Conservation (phyloP, 2,888 invertebrate genomes). For the Apomyelois bistriatella region DNA sequence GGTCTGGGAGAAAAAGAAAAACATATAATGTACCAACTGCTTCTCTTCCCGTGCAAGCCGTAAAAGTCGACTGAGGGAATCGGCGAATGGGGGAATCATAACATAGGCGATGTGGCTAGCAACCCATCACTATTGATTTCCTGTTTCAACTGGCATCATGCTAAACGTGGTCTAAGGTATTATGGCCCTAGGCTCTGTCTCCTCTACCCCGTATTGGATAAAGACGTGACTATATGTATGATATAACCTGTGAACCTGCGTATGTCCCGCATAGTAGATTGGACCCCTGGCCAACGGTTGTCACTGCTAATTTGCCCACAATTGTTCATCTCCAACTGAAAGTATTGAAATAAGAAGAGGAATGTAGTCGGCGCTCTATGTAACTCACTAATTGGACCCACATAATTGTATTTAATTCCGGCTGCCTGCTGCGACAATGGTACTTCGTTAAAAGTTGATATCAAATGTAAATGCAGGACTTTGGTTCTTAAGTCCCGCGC, state of each 20-base stretch:
- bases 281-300: constrained; percentile 49
- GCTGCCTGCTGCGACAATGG: constrained; percentile 30
- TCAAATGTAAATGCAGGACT: neutral
- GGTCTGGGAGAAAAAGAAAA: neutral
- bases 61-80: too few species aligned
- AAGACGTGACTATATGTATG: too few species aligned
- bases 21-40: too few species aligned
- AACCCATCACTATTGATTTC: too few species aligned
- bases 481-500: neutral
- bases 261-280: constrained; percentile 40
- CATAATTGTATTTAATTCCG: constrained; percentile 48
- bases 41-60: too few species aligned
- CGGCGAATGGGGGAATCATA: too few species aligned
- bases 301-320: constrained; percentile 75
- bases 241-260: constrained; percentile 21
- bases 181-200: too few species aligned
- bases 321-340: constrained; percentile 68
- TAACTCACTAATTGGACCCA: constrained; percentile 60
- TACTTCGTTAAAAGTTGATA: constrained; percentile 6
- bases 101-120: too few species aligned
- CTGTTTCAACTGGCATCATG: too few species aligned
- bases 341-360: constrained; percentile 67
- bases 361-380: constrained; percentile 56
- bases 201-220: too few species aligned
- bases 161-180: too few species aligned